Evolutionary conservation across 2,888 invertebrate genomes (phyloP).

Genomic region (Melieria omissa): DNA sequence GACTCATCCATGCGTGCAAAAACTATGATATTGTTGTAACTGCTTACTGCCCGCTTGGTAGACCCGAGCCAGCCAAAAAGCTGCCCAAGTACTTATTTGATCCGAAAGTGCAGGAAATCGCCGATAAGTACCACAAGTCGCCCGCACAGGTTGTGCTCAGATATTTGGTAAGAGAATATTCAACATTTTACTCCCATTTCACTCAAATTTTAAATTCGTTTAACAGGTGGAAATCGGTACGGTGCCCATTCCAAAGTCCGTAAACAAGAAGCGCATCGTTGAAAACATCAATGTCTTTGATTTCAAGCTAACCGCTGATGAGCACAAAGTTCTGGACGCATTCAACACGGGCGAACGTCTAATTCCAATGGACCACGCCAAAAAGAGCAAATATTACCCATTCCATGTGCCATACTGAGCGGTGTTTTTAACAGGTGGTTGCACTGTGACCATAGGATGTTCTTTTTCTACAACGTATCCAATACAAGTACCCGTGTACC

Average conservation of each 20-base stretch:
- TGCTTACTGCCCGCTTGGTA: conserved; percentile 83
- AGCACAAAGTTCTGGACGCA: conserved; percentile 68
- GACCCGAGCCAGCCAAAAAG: conserved; percentile 78
- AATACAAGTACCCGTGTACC: no score
- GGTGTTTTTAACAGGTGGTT: neutral
- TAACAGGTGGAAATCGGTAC: conserved; percentile 69
- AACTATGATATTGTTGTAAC: conserved; percentile 74
- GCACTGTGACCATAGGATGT: no score
- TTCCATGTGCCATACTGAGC: conserved; percentile 54
- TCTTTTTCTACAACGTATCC: no score
- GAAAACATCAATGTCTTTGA: conserved; percentile 72
- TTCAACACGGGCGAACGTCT: conserved; percentile 67
- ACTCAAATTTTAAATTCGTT: conserved; percentile 53
- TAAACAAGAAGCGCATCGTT: conserved; percentile 68
- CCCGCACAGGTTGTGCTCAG: conserved; percentile 78
- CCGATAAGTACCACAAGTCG: conserved; percentile 74
- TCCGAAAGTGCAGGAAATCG: conserved; percentile 70
- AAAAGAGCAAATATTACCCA: conserved; percentile 60
- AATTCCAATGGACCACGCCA: conserved; percentile 60
- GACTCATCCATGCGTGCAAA: conserved; percentile 75
- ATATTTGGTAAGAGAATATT: conserved; percentile 57
- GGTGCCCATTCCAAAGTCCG: conserved; percentile 72
- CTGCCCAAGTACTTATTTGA: conserved; percentile 71
- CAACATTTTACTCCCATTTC: neutral
- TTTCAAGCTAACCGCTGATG: conserved; percentile 70